Percentiles rank a stretch among this genome's conserved stretches.
Conservation (phyloP, 2,113 vertebrate genomes). For the Rhinogobius similis region DNA sequence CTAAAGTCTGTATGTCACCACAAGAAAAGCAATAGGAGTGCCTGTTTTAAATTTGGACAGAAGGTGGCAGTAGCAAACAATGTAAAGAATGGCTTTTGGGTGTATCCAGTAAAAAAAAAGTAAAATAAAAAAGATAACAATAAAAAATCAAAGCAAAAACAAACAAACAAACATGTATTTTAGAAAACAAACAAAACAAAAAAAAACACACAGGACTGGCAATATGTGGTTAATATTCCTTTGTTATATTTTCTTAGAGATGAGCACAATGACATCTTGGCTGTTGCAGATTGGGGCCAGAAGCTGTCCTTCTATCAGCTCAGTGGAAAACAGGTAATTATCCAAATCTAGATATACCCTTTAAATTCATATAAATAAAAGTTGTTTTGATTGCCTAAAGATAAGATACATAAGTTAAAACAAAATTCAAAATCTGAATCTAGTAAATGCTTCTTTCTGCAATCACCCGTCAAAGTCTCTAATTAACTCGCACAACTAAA, state of each 20-base stretch:
- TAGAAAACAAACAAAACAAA: neutral
- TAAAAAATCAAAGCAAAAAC: neutral
- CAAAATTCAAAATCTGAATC: conserved; percentile 21
- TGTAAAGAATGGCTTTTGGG: neutral
- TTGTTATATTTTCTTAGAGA: conserved; percentile 78
- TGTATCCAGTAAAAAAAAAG: neutral
- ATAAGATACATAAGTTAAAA: neutral
- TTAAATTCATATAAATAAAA: neutral
- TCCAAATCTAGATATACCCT: too few relatives aligned
- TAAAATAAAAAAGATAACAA: neutral
- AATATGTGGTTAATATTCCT: neutral
- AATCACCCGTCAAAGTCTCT: conserved; percentile 51
- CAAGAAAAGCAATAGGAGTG: neutral
- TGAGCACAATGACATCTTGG: conserved; percentile 94
- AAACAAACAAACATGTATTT: neutral
- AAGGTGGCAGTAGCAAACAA: conserved; percentile 65
- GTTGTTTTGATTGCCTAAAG: neutral
- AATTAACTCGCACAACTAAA: conserved; percentile 49
- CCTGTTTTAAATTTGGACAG: conserved; percentile 22
- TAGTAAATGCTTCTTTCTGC: conserved; percentile 37
- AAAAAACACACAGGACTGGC: neutral
- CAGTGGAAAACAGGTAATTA: conserved; percentile 93
- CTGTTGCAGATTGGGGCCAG: conserved; percentile 97
- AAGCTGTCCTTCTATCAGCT: conserved; percentile 97
- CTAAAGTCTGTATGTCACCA: too few relatives aligned